Evolutionary conservation across 2,888 invertebrate genomes (phyloP).

Genomic region (Erannis defoliaria): DNA sequence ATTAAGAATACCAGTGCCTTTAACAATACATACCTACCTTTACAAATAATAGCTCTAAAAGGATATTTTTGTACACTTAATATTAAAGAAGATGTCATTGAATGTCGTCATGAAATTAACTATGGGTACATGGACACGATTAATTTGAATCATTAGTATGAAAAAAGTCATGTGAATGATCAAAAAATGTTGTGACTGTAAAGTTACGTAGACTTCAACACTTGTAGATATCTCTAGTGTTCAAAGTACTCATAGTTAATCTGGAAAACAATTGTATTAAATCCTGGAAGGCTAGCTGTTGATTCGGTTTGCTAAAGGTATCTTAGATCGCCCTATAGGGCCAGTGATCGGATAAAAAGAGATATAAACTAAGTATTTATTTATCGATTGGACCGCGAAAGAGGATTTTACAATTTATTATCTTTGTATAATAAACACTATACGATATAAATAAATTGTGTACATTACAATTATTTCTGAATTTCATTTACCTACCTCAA

Average conservation of each 20-base stretch:
- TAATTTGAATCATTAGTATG: no score
- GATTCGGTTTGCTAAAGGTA: constrained; percentile 64
- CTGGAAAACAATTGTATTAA: constrained; percentile 49
- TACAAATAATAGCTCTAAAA: constrained; percentile 76
- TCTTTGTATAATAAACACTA: constrained; percentile 84
- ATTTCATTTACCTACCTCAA: constrained; percentile 67
- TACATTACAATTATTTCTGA: constrained; percentile 77
- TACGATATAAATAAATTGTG: constrained; percentile 86
- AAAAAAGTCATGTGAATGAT: no score
- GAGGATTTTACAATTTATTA: constrained; percentile 86
- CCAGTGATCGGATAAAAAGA: constrained; percentile 77
- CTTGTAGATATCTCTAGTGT: constrained; percentile 7
- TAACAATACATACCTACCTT: constrained; percentile 83
- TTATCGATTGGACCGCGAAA: constrained; percentile 82
- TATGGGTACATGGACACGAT: constrained; percentile 42
- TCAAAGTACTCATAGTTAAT: constrained; percentile 39
- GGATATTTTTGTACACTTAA: constrained; percentile 84
- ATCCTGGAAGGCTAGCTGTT: constrained; percentile 70
- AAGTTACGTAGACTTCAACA: constrained; percentile 29
- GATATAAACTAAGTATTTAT: constrained; percentile 82
- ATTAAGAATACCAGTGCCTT: constrained; percentile 83
- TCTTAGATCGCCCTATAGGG: constrained; percentile 72
- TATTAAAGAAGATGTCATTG: constrained; percentile 58
- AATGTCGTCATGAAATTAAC: constrained; percentile 55
- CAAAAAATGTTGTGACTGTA: no score